A percentile compares a stretch with the other conserved stretches of the same genome.
Conservation (phyloP, 2,113 vertebrate species). For the Crypturellus undulatus region DNA sequence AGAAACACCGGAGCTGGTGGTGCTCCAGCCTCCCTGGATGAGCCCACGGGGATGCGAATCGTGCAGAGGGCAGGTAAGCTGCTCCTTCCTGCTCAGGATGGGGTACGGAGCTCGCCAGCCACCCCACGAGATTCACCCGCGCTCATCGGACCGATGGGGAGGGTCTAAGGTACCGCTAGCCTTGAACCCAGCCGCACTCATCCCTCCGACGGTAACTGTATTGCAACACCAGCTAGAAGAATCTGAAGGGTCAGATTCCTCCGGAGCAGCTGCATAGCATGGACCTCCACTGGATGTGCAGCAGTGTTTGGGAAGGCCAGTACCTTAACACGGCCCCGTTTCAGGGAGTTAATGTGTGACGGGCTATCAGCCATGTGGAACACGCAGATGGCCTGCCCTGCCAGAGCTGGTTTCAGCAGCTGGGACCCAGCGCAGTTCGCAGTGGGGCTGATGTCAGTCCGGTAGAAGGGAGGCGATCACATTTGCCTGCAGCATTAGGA, state of each 20-base stretch:
- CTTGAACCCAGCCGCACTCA: neutral
- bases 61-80: rapidly evolving
- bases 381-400: neutral
- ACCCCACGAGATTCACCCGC: rapidly evolving
- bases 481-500: neutral
- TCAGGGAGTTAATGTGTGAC: slow-evolving; percentile 48
- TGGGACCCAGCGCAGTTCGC: neutral
- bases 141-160: neutral
- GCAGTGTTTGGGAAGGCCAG: neutral
- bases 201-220: neutral
- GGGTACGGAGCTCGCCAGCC: neutral
- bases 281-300: neutral
- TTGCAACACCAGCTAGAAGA: slow-evolving; percentile 18
- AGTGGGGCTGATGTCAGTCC: neutral
- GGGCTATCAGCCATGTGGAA: neutral
- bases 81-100: neutral
- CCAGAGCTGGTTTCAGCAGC: neutral
- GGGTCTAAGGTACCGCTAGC: neutral
- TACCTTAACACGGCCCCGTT: neutral
- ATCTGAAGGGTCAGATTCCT: slow-evolving; percentile 52
- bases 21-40: neutral
- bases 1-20: rapidly evolving
- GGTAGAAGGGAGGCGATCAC: neutral
- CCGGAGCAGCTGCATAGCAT: rapidly evolving
- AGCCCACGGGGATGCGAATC: rapidly evolving